Evolutionary conservation across 35 echinoderm and acorn worm species (phyloP), one percentile per base, ranked within the genome.

Genomic region (Heliocidaris erythrogramma): DNA sequence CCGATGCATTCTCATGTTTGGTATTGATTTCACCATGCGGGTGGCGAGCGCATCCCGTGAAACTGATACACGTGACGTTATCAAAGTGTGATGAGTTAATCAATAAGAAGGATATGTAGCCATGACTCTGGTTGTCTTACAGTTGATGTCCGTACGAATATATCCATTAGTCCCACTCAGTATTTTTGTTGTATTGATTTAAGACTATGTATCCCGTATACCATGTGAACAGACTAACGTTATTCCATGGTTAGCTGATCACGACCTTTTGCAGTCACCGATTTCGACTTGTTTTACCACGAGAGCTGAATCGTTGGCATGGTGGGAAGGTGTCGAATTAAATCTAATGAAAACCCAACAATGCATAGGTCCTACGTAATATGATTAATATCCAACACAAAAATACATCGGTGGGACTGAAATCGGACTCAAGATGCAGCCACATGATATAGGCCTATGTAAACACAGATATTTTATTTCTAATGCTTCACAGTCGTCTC

Each of bases 1-100:
- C 87, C 87, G 31, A 89, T 89, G 87, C 87, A 89, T 89, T 89
- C 32, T 89, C 31, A 89, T 89, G 87, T 47, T 47, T 18, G 87
- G 87, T 89, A 89, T 89, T 32, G 87, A 89, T 89, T 89, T 47
- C 87, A 89, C 87, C 21, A n/a, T 24, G 65, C 65, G 65, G 65
- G 65, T 78, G 65, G 65, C 65, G 65, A 78, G 21, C 65, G 27
- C 21, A 27, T 27, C 65, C 18, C 65, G 17, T 78, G 65, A 27
- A 78, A 78, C 21, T 5, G 65, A 78, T 78, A 4, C 21, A 21
- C 0, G 65, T 78, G 65, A 78, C 65, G 65, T 78, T 3, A 78
- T 78, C 7, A 78, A 78, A 78, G 65, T 78, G 65, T 78, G 65
- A 78, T 78, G 65, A 78, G 65, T 78, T 78, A 78, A 78, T 78